phyloP scores from a whole-genome alignment of 2,888 invertebrate genomes.

The Drosophila barbarae region DNA sequence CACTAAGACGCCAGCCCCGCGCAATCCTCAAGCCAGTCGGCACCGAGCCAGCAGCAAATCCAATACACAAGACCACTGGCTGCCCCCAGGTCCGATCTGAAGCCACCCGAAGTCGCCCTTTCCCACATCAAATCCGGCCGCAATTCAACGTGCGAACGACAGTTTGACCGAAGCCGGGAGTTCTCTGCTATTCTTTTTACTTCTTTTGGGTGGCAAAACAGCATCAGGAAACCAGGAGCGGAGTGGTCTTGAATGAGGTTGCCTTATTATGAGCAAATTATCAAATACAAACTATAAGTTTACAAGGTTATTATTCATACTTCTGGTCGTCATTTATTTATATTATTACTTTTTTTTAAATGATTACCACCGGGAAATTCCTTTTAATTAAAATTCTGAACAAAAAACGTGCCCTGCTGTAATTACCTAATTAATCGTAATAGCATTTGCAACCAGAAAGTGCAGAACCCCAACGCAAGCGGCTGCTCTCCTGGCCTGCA shows the following conservation, averaged over 20 bases:
- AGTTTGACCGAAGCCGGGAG: slow-evolving; percentile 64
- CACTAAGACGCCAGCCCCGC: slow-evolving; percentile 68
- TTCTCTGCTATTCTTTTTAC: slow-evolving; percentile 23
- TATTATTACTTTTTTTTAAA: not conserved
- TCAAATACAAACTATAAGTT: not conserved
- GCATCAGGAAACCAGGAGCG: slow-evolving; percentile 40
- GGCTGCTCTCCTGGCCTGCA: slow-evolving; percentile 10
- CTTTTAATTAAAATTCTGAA: not conserved
- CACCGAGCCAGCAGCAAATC: slow-evolving; percentile 53
- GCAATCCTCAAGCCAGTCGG: slow-evolving; percentile 35
- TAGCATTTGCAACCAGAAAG: not conserved
- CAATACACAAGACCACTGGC: slow-evolving; percentile 62
- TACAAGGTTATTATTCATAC: not conserved
- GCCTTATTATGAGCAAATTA: not conserved
- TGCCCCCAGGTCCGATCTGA: slow-evolving; percentile 25
- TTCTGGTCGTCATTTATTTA: not conserved
- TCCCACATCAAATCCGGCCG: slow-evolving; percentile 48
- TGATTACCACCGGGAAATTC: not conserved
- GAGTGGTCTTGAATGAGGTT: slow-evolving; percentile 8
- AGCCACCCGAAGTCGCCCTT: not conserved
- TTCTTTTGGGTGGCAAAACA: slow-evolving; percentile 61
- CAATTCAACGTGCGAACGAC: slow-evolving; percentile 74
- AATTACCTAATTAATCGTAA: not conserved
- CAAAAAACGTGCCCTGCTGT: not conserved
- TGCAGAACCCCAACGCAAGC: not conserved